phyloP scores from a whole-genome alignment of 1,140 invertebrate species.

The Achatina immaculata region DNA sequence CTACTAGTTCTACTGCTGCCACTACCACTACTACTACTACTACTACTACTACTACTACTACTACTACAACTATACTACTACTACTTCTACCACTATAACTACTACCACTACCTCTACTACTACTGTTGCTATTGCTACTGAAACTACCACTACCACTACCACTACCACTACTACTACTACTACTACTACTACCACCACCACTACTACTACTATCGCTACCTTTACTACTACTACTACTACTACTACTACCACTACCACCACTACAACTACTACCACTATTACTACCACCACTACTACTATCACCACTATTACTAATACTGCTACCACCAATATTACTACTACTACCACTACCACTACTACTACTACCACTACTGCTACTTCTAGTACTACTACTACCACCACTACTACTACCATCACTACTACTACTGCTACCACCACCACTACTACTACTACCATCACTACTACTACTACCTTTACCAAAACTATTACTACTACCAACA shows the following conservation, averaged over 20 bases:
- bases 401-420: slow-evolving; percentile 22
- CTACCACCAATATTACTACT: slow-evolving; percentile 19
- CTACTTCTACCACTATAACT: slow-evolving; percentile 11
- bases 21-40: slow-evolving; percentile 23
- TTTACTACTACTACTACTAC: slow-evolving; percentile 19
- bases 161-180: slow-evolving; percentile 24
- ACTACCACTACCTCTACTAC: neutral
- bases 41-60: slow-evolving; percentile 25
- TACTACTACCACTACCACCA: slow-evolving; percentile 24
- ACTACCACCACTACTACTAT: slow-evolving; percentile 22
- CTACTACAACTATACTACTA: slow-evolving; percentile 22
- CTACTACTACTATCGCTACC: neutral
- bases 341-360: slow-evolving; percentile 24
- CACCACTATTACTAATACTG: slow-evolving; percentile 19
- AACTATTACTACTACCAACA: slow-evolving; percentile 4
- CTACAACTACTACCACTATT: slow-evolving; percentile 16
- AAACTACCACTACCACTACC: slow-evolving; percentile 13
- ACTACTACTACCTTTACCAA: slow-evolving; percentile 14
- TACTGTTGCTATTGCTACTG: slow-evolving; percentile 18
- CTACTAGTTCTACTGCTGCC: slow-evolving; percentile 17
- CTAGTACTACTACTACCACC: slow-evolving; percentile 21
- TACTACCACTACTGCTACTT: slow-evolving; percentile 20
- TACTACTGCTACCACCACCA: slow-evolving; percentile 22
- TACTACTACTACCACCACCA: slow-evolving; percentile 24
- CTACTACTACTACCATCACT: slow-evolving; percentile 1